phyloP scores from a whole-genome alignment of 2,888 invertebrate species.

The Chloromyia formosa region DNA sequence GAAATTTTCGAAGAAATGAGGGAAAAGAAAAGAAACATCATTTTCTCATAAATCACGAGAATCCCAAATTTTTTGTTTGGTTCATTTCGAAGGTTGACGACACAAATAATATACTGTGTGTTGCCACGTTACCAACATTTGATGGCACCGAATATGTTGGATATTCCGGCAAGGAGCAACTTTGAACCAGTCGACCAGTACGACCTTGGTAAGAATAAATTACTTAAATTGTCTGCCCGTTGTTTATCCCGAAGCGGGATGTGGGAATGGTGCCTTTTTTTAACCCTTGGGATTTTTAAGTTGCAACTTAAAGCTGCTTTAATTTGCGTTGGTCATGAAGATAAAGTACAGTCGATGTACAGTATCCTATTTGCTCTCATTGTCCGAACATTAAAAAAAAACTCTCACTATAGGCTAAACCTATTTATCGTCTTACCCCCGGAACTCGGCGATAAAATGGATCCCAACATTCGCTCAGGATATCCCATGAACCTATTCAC shows the following conservation, averaged over 20 bases:
- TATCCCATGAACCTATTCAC: background rate
- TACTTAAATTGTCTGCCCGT: background rate
- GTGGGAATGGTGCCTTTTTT: too few relatives aligned
- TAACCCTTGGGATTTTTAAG: too few relatives aligned
- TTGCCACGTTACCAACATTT: background rate
- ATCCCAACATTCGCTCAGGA: background rate
- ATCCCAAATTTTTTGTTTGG: background rate
- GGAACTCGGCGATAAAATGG: background rate
- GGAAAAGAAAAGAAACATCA: background rate
- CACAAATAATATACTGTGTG: background rate
- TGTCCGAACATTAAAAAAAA: background rate
- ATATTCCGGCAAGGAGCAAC: background rate
- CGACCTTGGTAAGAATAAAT: background rate
- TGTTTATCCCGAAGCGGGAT: background rate
- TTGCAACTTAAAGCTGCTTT: too few relatives aligned
- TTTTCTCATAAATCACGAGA: background rate
- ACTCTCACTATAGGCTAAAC: background rate
- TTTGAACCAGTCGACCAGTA: background rate
- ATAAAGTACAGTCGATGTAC: too few relatives aligned
- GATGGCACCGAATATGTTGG: background rate
- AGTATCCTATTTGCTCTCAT: too few relatives aligned
- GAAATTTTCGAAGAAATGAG: background rate
- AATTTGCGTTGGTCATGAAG: too few relatives aligned
- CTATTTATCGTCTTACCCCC: background rate
- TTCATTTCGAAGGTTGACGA: background rate